These are phyloP conservation scores for Cynodonichthys magdalenae DNA, from an alignment of 2,797 vertebrate genomes.

Conservation along the genomic window DNA sequence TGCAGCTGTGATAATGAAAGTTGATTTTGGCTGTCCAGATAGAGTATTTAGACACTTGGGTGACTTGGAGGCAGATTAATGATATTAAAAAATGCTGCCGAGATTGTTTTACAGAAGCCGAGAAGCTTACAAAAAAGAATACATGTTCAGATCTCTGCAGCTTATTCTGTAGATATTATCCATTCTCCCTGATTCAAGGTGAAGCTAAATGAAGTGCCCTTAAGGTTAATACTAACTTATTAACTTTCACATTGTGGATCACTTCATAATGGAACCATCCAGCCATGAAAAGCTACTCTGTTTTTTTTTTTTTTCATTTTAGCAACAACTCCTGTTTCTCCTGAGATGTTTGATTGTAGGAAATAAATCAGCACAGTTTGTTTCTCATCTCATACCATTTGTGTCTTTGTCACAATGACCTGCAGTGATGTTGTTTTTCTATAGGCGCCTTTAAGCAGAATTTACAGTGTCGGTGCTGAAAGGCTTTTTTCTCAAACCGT, in stretches of 20 bases:
- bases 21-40: no score
- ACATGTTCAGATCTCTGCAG: background rate
- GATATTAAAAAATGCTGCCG: no score
- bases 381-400: slow-evolving; percentile 13
- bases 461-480: slow-evolving; percentile 23
- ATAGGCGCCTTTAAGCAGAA: slow-evolving; percentile 7
- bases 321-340: slow-evolving; percentile 8
- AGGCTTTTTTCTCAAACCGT: slow-evolving; percentile 15
- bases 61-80: no score
- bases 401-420: slow-evolving; percentile 5
- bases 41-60: no score
- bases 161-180: slow-evolving; percentile 14
- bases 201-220: slow-evolving; percentile 18
- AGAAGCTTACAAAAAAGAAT: no score
- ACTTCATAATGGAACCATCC: slow-evolving; percentile 1
- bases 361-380: slow-evolving; percentile 16
- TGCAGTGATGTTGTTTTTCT: slow-evolving; percentile 8
- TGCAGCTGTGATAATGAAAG: no score
- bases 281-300: background rate
- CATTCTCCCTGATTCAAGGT: slow-evolving; percentile 21
- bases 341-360: slow-evolving; percentile 9
- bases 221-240: slow-evolving; percentile 26
- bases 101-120: no score
- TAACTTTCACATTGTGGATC: background rate
- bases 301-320: slow-evolving; percentile 8